These are phyloP conservation scores for Montipora cactus DNA, from an alignment of 64 coral and sea anemone genomes.

Conservation along the genomic window DNA sequence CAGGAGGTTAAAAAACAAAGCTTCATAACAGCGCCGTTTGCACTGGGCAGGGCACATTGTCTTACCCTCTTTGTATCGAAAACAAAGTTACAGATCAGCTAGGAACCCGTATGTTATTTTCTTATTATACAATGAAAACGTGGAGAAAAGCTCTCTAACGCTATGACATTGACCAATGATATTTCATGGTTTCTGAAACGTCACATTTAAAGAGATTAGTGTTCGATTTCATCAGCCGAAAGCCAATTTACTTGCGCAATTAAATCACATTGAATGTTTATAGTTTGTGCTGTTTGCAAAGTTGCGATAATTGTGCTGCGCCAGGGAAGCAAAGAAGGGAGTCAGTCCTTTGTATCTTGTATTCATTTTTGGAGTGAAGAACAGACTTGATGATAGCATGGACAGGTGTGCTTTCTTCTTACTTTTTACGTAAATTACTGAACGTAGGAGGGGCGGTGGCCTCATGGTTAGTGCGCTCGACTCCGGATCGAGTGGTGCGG, in stretches of 20 bases:
- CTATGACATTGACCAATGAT: neutral
- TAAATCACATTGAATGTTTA: neutral
- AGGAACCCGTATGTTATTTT: neutral
- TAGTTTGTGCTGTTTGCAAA: neutral
- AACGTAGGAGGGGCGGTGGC: neutral
- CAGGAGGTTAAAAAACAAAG: too few relatives aligned
- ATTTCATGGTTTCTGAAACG: neutral
- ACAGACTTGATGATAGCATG: neutral
- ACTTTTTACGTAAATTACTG: neutral
- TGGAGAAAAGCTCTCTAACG: too few relatives aligned
- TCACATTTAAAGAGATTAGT: neutral
- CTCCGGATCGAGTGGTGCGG: too few relatives aligned
- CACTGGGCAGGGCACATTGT: too few relatives aligned
- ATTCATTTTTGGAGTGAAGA: neutral
- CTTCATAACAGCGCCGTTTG: too few relatives aligned
- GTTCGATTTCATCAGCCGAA: neutral
- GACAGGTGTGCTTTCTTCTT: neutral
- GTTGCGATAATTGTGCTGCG: neutral
- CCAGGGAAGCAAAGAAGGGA: neutral
- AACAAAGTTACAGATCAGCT: neutral
- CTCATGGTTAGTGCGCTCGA: too few relatives aligned
- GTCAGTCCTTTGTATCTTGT: neutral
- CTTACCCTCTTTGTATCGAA: neutral
- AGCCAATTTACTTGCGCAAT: neutral
- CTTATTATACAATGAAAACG: neutral